phyloP scores from a whole-genome alignment of 2,113 vertebrate species.

The Polypterus bichir region DNA sequence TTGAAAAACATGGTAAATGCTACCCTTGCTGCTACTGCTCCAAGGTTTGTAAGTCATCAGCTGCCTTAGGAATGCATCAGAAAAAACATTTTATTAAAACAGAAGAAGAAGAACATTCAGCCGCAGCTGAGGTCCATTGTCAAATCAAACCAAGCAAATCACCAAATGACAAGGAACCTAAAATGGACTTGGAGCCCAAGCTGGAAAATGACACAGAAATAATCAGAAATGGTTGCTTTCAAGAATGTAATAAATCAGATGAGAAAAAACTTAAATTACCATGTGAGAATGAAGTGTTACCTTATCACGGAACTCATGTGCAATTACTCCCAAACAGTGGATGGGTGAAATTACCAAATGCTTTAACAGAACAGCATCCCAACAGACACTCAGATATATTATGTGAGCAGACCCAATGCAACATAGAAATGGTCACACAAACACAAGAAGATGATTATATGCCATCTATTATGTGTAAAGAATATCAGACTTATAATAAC shows the following conservation, averaged over 20 bases:
- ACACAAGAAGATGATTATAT: constrained; percentile 19
- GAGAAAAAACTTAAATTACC: constrained; percentile 28
- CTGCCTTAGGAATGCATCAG: constrained; percentile 62
- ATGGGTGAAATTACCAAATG: constrained; percentile 25
- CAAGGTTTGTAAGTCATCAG: constrained; percentile 71
- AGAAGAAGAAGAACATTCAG: constrained; percentile 14
- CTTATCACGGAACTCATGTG: constrained; percentile 19
- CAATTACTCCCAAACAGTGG: constrained; percentile 34
- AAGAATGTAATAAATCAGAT: constrained; percentile 25
- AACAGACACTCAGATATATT: constrained; percentile 14
- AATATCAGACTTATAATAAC: constrained; percentile 22
- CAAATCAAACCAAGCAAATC: constrained; percentile 23
- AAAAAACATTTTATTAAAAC: constrained; percentile 68
- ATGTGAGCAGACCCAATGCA: constrained; percentile 23
- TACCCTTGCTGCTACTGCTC: constrained; percentile 61
- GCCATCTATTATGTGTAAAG: constrained; percentile 13
- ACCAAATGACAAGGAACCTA: constrained; percentile 25
- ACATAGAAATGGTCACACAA: constrained; percentile 13
- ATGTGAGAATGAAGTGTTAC: constrained; percentile 15
- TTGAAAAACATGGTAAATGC: constrained; percentile 57
- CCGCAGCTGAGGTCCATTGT: constrained; percentile 15
- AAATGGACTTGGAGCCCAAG: constrained; percentile 24
- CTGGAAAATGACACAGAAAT: constrained; percentile 16
- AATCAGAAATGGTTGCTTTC: constrained; percentile 21
- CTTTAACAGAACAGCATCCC: constrained; percentile 20